These are phyloP conservation scores for Tyria jacobaeae DNA, from an alignment of 2,888 invertebrate genomes.

Conservation along the genomic window DNA sequence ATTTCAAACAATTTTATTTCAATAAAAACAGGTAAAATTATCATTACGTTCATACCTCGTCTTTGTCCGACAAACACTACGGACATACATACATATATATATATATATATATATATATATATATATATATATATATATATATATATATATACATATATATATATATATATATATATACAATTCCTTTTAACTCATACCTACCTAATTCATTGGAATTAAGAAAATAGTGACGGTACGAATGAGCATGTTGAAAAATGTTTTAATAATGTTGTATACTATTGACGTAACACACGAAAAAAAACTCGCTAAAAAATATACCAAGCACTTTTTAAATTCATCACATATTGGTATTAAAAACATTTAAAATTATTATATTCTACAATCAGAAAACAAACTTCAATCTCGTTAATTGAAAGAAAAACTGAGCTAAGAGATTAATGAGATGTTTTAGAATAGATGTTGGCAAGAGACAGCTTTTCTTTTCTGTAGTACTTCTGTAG, in stretches of 20 bases:
- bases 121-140: slow-evolving; percentile 50
- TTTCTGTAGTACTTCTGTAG: neutral
- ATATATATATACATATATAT: slow-evolving; percentile 50
- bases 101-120: slow-evolving; percentile 59
- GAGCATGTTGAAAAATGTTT: too few relatives aligned
- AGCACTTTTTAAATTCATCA: too few relatives aligned
- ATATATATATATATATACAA: slow-evolving; percentile 58
- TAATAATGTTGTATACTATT: neutral
- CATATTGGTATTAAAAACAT: too few relatives aligned
- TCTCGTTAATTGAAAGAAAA: neutral
- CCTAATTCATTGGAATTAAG: slow-evolving; percentile 13
- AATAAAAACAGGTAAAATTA: slow-evolving; percentile 66
- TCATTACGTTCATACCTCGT: slow-evolving; percentile 45
- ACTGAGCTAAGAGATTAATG: too few relatives aligned
- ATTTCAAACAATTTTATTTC: slow-evolving; percentile 75
- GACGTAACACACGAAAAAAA: neutral
- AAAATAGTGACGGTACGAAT: slow-evolving; percentile 6
- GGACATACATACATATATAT: slow-evolving; percentile 49
- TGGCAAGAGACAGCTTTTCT: too few relatives aligned
- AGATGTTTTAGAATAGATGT: too few relatives aligned
- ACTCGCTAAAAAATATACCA: neutral
- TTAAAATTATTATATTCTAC: too few relatives aligned
- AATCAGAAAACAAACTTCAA: too few relatives aligned
- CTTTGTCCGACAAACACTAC: slow-evolving; percentile 44
- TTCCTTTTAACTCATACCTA: slow-evolving; percentile 49